phyloP scores from a whole-genome alignment of 2,797 vertebrate species.

The Triplophysa yarkandensis region DNA sequence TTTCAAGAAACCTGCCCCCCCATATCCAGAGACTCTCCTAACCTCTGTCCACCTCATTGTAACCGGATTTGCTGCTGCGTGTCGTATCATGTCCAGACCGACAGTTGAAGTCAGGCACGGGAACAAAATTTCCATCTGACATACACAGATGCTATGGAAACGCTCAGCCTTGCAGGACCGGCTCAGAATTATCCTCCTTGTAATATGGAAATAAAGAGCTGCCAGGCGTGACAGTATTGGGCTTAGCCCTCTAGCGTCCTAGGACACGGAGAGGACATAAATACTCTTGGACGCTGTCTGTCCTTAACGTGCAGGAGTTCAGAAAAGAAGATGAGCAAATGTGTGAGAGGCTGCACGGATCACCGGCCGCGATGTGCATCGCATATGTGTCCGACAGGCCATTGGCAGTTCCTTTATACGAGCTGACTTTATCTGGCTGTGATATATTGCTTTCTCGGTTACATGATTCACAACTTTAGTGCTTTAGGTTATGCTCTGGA shows the following conservation, averaged over 20 bases:
- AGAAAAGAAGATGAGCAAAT: conserved; percentile 10
- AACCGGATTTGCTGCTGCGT: conserved; percentile 30
- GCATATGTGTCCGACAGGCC: conserved; percentile 11
- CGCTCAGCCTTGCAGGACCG: conserved; percentile 33
- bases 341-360: conserved; percentile 21
- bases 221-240: conserved; percentile 60
- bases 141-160: conserved; percentile 4
- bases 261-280: conserved; percentile 60
- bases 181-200: conserved; percentile 65
- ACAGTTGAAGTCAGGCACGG: conserved; percentile 54
- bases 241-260: conserved; percentile 42
- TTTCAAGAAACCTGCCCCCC: background rate
- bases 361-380: background rate
- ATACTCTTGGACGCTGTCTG: conserved; percentile 51
- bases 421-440: conserved; percentile 12
- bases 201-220: conserved; percentile 61
- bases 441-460: background rate
- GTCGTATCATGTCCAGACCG: conserved; percentile 36
- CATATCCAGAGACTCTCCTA: background rate
- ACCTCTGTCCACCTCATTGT: conserved; percentile 25
- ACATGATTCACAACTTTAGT: background rate
- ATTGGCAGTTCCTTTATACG: conserved; percentile 51
- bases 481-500: background rate
- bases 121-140: background rate
- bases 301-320: conserved; percentile 1